A percentile compares a stretch with the other conserved stretches of the same genome.
Conservation (phyloP, 2,113 vertebrate genomes). For the Aphelocoma coerulescens region DNA sequence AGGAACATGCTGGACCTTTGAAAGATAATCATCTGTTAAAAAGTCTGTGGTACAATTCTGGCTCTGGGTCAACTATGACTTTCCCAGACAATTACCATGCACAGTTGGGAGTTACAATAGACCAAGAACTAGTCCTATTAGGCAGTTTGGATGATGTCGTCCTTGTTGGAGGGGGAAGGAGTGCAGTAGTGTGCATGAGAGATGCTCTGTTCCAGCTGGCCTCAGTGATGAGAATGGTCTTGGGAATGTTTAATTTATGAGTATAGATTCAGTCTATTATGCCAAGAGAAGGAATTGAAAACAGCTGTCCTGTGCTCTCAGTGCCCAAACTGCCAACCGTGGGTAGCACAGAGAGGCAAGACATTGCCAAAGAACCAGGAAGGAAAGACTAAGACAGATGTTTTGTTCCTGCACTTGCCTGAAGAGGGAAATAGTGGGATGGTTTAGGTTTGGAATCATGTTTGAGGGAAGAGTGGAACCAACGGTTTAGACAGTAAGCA, state of each 20-base stretch:
- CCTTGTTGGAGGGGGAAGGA: not conserved
- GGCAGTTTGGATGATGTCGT: constrained; percentile 1
- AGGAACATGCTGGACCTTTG: not conserved
- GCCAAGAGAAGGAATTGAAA: constrained; percentile 24
- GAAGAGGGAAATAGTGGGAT: not conserved
- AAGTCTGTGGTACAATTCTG: not conserved
- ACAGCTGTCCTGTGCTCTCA: constrained; percentile 4
- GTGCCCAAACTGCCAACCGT: not conserved
- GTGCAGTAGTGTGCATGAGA: not conserved
- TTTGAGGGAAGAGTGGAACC: not conserved
- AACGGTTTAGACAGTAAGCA: not conserved
- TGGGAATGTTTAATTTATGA: constrained; percentile 49
- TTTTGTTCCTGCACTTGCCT: not conserved
- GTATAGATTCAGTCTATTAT: not conserved
- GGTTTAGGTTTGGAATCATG: not conserved
- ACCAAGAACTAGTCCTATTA: not conserved
- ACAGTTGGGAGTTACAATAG: not conserved
- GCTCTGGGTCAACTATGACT: not conserved
- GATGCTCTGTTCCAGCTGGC: constrained; percentile 27
- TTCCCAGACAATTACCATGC: not conserved
- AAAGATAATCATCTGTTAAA: not conserved
- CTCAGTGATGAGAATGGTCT: not conserved
- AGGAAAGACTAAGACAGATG: not conserved
- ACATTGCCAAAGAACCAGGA: not conserved
- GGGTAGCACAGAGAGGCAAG: not conserved